phyloP scores from a whole-genome alignment of 2,113 vertebrate genomes.

The Stigmatopora argus region DNA sequence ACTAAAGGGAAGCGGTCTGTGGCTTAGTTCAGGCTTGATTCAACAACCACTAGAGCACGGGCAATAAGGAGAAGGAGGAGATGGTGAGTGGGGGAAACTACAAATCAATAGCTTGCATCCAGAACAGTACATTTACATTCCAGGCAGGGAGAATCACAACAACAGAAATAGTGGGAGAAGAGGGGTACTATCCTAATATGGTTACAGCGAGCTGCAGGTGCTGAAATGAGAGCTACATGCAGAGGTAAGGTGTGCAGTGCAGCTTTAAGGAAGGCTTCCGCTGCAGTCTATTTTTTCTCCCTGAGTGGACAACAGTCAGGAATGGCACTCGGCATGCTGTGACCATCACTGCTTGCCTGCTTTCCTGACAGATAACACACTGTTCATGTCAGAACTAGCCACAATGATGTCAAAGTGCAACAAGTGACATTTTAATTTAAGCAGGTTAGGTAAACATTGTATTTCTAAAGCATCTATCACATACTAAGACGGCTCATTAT shows the following conservation, averaged over 20 bases:
- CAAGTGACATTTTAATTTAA: neutral
- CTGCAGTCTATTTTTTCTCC: conserved; percentile 12
- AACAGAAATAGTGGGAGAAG: neutral
- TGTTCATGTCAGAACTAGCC: neutral
- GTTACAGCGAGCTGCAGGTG: conserved; percentile 17
- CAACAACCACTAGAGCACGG: conserved; percentile 32
- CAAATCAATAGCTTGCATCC: conserved; percentile 50
- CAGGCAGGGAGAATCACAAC: conserved; percentile 16
- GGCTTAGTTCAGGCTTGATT: conserved; percentile 33
- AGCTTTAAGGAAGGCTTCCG: conserved; percentile 27
- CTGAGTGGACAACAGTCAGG: conserved; percentile 3
- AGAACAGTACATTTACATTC: conserved; percentile 27
- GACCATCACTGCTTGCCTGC: conserved; percentile 27
- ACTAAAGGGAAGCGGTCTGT: conserved; percentile 28
- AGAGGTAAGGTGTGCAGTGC: conserved; percentile 26
- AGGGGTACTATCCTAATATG: conserved; percentile 29
- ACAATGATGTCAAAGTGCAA: neutral
- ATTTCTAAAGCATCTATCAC: neutral
- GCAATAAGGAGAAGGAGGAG: conserved; percentile 28
- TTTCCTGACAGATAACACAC: neutral
- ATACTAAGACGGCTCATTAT: too few relatives aligned
- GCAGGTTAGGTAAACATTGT: neutral
- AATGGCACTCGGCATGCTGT: conserved; percentile 18
- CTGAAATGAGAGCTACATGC: conserved; percentile 11
- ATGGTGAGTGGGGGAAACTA: conserved; percentile 14